A percentile compares a stretch with the other conserved stretches of the same genome.
Evolutionary conservation across 1,140 invertebrate genomes (phyloP).

Genomic region (Cecropterus lyciades): DNA sequence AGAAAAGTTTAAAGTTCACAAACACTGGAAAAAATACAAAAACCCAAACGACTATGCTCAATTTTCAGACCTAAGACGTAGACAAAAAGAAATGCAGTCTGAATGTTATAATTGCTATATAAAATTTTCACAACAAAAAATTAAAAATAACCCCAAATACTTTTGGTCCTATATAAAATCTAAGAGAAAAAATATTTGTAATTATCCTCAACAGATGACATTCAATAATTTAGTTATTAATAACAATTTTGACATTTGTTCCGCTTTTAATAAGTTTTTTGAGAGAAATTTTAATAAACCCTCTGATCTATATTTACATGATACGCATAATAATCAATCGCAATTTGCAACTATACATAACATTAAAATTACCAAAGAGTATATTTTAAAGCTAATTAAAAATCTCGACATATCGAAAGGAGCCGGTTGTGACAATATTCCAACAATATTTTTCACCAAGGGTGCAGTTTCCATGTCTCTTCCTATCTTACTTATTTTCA

Average conservation of each 20-base stretch:
- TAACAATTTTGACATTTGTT: neutral
- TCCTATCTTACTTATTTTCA: slow-evolving; percentile 27
- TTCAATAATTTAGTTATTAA: neutral
- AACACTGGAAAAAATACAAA: no score
- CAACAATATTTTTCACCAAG: slow-evolving; percentile 33
- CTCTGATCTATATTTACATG: no score
- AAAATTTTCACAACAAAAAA: neutral
- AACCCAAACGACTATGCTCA: slow-evolving; percentile 3
- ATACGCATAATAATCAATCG: no score
- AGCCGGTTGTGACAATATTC: slow-evolving; percentile 29
- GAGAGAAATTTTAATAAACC: neutral
- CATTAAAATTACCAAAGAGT: slow-evolving; percentile 6
- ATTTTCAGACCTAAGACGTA: neutral
- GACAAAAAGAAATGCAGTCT: no score
- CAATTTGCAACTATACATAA: slow-evolving; percentile 1
- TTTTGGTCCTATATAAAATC: neutral
- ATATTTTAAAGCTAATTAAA: slow-evolving; percentile 23
- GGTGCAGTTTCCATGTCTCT: slow-evolving; percentile 14
- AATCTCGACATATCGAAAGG: slow-evolving; percentile 34
- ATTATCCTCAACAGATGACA: neutral
- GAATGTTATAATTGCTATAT: neutral
- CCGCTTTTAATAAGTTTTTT: slow-evolving; percentile 6
- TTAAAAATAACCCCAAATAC: no score
- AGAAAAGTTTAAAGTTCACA: no score
- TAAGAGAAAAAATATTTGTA: neutral